Evolutionary conservation across 2,113 vertebrate genomes (phyloP).

Genomic region (Chaetura pelagica): DNA sequence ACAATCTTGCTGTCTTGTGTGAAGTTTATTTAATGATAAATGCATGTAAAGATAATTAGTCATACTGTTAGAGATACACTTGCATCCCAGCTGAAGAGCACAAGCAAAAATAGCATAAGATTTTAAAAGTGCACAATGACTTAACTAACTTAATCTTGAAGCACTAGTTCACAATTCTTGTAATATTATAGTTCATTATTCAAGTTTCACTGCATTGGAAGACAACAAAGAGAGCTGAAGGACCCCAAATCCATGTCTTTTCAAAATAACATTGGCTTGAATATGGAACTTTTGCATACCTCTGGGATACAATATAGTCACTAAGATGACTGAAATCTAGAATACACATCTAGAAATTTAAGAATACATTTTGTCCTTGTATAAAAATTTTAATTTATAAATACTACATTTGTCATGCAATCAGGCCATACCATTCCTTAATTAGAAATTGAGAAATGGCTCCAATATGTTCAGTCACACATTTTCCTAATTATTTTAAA

Average conservation of each 20-base stretch:
- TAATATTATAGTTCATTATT: neutral
- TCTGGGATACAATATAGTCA: neutral
- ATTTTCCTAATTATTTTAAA: neutral
- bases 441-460: neutral
- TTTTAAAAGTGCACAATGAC: conserved; percentile 47
- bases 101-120: conserved; percentile 1
- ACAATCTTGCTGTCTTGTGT: conserved; percentile 82
- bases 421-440: neutral
- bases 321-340: neutral
- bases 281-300: neutral
- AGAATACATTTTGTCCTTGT: neutral
- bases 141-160: conserved; percentile 11
- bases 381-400: neutral
- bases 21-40: conserved; percentile 86
- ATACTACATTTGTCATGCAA: neutral
- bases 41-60: conserved; percentile 72
- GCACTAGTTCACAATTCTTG: neutral
- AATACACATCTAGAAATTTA: neutral
- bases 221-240: neutral
- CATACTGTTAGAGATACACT: conserved; percentile 43
- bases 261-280: neutral
- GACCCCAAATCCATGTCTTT: neutral
- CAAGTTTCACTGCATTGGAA: neutral
- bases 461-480: neutral
- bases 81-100: conserved; percentile 20